Conservation (phyloP, 2,113 vertebrate species). For the Coptodon rendalli region DNA sequence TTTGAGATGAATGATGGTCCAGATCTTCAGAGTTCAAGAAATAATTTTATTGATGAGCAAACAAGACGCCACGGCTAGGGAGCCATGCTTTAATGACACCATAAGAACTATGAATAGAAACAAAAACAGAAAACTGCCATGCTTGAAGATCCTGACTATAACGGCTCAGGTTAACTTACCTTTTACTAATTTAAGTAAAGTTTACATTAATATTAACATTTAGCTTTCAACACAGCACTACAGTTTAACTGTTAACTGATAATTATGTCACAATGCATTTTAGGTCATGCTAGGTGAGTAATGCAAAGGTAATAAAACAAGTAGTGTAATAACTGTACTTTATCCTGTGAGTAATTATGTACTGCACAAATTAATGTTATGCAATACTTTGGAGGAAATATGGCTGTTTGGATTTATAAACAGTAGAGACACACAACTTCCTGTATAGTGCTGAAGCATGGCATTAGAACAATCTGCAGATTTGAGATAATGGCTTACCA, state of each 20-base stretch:
- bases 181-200: background rate
- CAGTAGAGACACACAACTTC: background rate
- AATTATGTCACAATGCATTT: background rate
- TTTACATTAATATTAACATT: background rate
- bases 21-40: background rate
- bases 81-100: background rate
- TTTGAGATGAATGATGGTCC: background rate
- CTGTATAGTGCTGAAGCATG: background rate
- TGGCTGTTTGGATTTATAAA: background rate
- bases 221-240: background rate
- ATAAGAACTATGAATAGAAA: background rate
- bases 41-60: background rate
- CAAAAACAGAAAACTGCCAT: background rate
- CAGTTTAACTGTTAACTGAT: background rate
- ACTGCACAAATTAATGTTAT: background rate
- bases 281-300: background rate
- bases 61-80: accelerated
- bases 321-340: background rate
- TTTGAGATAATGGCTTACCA: background rate
- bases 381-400: background rate
- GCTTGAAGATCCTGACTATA: background rate
- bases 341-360: background rate
- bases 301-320: background rate
- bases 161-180: background rate
- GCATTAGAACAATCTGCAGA: background rate